A percentile compares a stretch with the other conserved stretches of the same genome.
phyloP scores from a whole-genome alignment of 2,888 invertebrate genomes.

The Drosophila greeni region DNA sequence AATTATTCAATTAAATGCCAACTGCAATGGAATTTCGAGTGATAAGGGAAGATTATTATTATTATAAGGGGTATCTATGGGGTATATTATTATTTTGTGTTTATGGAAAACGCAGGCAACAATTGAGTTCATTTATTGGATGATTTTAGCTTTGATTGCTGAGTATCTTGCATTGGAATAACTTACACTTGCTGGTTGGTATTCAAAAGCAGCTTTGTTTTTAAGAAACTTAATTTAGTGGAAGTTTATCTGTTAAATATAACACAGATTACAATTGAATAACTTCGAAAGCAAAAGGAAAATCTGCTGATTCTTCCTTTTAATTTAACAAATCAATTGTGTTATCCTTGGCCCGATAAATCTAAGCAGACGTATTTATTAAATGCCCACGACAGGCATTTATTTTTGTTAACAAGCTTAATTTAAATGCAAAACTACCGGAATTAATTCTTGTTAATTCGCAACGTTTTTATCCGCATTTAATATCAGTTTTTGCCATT shows the following conservation, averaged over 20 bases:
- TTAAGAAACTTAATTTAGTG: neutral
- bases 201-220: neutral
- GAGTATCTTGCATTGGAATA: neutral
- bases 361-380: slow-evolving; percentile 16
- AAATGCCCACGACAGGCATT: slow-evolving; percentile 14
- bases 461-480: slow-evolving; percentile 6
- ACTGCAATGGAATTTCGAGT: neutral
- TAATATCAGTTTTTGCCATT: neutral
- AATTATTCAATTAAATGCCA: slow-evolving; percentile 16
- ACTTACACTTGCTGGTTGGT: neutral
- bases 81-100: neutral
- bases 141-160: neutral
- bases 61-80: neutral
- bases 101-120: neutral
- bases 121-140: neutral
- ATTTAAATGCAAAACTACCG: slow-evolving; percentile 9
- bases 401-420: slow-evolving; percentile 11
- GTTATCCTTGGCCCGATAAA: slow-evolving; percentile 8
- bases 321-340: slow-evolving; percentile 6
- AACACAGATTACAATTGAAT: neutral
- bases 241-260: neutral
- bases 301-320: neutral
- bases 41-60: slow-evolving; percentile 9
- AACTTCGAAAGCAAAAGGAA: neutral
- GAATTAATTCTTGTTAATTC: slow-evolving; percentile 20